Evolutionary conservation across 2,888 invertebrate genomes (phyloP).

Genomic region (Andricus quercusramuli): DNA sequence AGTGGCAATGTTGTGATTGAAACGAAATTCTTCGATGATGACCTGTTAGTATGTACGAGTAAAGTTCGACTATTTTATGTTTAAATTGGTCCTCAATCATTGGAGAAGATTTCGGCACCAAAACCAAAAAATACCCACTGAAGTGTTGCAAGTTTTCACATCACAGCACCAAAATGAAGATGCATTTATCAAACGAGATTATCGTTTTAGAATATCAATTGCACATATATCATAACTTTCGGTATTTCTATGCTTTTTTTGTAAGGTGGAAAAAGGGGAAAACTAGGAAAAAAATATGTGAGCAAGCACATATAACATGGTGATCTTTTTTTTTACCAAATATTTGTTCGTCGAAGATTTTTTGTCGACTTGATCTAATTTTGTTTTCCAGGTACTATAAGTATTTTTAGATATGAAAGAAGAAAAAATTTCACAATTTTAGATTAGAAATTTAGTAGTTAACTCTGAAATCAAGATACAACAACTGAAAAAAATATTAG

Average conservation of each 20-base stretch:
- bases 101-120: slow-evolving; percentile 5
- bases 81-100: slow-evolving; percentile 78
- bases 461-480: neutral
- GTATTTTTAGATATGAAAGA: neutral
- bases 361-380: neutral
- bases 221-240: neutral
- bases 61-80: slow-evolving; percentile 97
- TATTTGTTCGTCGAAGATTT: neutral
- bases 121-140: neutral
- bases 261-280: neutral
- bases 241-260: neutral
- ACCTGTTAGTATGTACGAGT: slow-evolving; percentile 95
- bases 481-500: no score
- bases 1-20: slow-evolving; percentile 98
- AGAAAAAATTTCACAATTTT: neutral
- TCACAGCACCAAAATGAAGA: neutral
- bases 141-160: neutral
- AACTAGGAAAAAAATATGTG: neutral
- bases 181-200: slow-evolving; percentile 8
- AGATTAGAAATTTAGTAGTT: neutral
- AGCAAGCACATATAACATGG: neutral
- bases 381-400: neutral
- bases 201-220: neutral
- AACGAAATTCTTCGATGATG: slow-evolving; percentile 97
- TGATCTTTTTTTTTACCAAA: neutral